phyloP scores from a whole-genome alignment of 2,888 invertebrate genomes.

The Tillus elongatus region DNA sequence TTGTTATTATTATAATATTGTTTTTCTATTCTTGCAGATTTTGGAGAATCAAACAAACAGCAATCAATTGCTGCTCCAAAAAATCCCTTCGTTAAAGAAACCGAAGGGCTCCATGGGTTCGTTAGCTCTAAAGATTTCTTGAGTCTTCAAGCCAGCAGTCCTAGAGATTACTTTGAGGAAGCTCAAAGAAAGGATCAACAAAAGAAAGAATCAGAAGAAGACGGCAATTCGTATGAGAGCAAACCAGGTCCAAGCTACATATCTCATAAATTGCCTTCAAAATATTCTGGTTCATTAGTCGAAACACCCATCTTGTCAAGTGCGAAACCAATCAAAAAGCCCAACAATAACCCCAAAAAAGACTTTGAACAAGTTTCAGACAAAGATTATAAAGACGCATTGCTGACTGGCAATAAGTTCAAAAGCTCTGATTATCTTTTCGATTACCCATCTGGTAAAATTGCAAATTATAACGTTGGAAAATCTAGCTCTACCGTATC shows the following conservation, averaged over 20 bases:
- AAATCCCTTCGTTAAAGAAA: conserved; percentile 22
- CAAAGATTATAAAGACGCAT: conserved; percentile 20
- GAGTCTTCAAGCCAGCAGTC: conserved; percentile 12
- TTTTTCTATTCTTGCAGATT: conserved; percentile 18
- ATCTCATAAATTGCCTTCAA: conserved; percentile 30
- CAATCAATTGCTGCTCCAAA: conserved; percentile 22
- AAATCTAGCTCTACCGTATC: conserved; percentile 30
- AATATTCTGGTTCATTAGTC: conserved; percentile 8
- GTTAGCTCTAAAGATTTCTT: conserved; percentile 20
- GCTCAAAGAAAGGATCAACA: conserved; percentile 26
- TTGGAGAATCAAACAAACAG: conserved; percentile 23
- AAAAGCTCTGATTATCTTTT: conserved; percentile 11
- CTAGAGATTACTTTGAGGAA: conserved; percentile 38
- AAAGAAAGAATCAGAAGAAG: conserved; percentile 18
- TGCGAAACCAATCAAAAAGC: conserved; percentile 7
- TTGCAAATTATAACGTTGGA: conserved; percentile 27
- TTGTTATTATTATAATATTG: too few species aligned
- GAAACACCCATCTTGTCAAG: too few species aligned
- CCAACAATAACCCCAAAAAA: conserved; percentile 21
- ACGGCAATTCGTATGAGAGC: conserved; percentile 18
- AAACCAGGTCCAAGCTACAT: conserved; percentile 33
- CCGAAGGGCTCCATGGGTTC: conserved; percentile 25
- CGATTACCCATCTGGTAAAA: conserved; percentile 16
- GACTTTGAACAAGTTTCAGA: conserved; percentile 16
- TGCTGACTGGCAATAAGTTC: conserved; percentile 9